phyloP scores from a whole-genome alignment of 2,888 invertebrate genomes.

The Asteroscopus sphinx region DNA sequence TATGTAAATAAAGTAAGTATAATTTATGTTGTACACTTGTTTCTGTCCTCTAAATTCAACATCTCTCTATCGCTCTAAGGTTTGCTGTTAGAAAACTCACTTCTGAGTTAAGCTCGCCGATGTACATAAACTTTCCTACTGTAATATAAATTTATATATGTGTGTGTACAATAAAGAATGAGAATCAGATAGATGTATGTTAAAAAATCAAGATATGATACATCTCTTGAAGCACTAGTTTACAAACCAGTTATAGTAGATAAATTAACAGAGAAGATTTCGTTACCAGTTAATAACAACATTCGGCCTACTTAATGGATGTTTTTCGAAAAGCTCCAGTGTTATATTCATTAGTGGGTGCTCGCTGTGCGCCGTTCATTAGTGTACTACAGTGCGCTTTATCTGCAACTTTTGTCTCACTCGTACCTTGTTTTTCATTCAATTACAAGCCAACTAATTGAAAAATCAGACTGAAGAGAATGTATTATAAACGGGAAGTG shows the following conservation, averaged over 20 bases:
- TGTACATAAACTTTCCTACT: too few species aligned
- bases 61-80: too few species aligned
- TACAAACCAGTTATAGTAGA: conserved; percentile 1
- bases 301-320: conserved; percentile 71
- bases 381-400: conserved; percentile 74
- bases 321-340: conserved; percentile 74
- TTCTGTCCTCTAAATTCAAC: too few species aligned
- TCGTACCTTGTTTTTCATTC: conserved; percentile 74
- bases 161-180: too few species aligned
- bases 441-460: conserved; percentile 74
- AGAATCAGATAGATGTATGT: too few species aligned
- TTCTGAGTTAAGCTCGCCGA: too few species aligned
- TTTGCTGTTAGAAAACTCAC: too few species aligned
- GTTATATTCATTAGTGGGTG: conserved; percentile 81
- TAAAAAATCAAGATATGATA: neutral
- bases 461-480: conserved; percentile 64
- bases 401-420: conserved; percentile 70
- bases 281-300: conserved; percentile 64
- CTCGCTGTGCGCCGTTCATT: conserved; percentile 75
- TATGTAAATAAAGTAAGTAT: too few species aligned
- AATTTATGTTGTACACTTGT: too few species aligned
- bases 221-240: conserved; percentile 2
- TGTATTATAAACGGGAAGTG: conserved; percentile 42
- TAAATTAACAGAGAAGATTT: conserved; percentile 34
- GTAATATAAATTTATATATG: too few species aligned